Evolutionary conservation across 2,888 invertebrate species (phyloP).

Genomic region (Artemia sinica): DNA sequence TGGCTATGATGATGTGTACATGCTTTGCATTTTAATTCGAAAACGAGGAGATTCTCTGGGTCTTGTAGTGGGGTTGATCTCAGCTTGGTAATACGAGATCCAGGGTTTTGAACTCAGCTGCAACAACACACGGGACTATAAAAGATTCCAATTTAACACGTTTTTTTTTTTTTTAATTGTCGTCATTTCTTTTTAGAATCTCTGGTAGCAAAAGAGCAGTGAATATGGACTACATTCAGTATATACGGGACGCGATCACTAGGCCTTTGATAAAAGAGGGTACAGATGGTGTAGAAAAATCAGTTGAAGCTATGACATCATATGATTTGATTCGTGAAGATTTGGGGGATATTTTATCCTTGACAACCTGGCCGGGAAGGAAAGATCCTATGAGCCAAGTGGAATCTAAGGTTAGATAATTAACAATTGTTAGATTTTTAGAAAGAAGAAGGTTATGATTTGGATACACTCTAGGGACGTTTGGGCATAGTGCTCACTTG

Average conservation of each 20-base stretch:
- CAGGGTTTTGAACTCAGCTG: too few species aligned
- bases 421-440: not conserved
- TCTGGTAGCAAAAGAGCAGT: constrained; percentile 64
- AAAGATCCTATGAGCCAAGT: constrained; percentile 57
- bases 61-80: too few species aligned
- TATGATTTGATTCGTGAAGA: constrained; percentile 83
- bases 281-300: constrained; percentile 46
- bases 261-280: constrained; percentile 54
- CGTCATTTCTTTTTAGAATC: constrained; percentile 39
- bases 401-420: constrained; percentile 41
- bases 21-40: too few species aligned
- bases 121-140: too few species aligned
- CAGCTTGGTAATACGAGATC: too few species aligned
- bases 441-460: constrained; percentile 11
- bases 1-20: too few species aligned
- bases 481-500: not conserved
- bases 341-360: constrained; percentile 66
- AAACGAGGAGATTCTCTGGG: too few species aligned
- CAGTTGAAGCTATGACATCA: constrained; percentile 47
- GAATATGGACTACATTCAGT: constrained; percentile 69
- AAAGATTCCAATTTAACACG: not conserved
- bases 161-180: constrained; percentile 19
- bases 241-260: constrained; percentile 54
- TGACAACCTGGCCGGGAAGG: constrained; percentile 63
- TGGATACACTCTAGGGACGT: not conserved